Conservation (phyloP, 2,888 invertebrate species). For the Tetragonula carbonaria region DNA sequence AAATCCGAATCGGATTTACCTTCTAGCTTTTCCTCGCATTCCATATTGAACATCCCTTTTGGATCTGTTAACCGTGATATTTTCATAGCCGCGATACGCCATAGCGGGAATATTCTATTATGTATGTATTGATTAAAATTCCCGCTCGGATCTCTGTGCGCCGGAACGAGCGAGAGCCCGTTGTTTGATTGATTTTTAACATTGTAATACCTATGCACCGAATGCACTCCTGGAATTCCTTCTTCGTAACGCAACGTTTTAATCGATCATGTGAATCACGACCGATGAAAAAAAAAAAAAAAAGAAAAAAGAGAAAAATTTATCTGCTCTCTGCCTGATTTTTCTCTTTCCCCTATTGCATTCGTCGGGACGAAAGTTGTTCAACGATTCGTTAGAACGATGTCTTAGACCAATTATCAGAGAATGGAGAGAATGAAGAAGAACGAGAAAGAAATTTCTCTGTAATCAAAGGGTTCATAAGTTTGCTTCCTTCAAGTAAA, state of each 20-base stretch:
- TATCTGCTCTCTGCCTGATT: background rate
- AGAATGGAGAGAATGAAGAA: background rate
- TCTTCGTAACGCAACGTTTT: slow-evolving; percentile 20
- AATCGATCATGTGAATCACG: slow-evolving; percentile 10
- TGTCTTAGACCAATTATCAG: background rate
- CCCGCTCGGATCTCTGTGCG: slow-evolving; percentile 20
- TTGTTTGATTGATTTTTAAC: slow-evolving; percentile 57
- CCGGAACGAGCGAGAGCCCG: background rate
- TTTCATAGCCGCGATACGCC: slow-evolving; percentile 44
- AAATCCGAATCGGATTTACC: slow-evolving; percentile 67
- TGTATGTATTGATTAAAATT: slow-evolving; percentile 58
- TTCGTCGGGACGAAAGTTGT: background rate
- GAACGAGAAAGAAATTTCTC: background rate
- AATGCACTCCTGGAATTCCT: slow-evolving; percentile 22
- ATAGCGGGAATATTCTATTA: slow-evolving; percentile 52
- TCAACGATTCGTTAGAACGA: background rate
- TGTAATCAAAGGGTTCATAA: background rate
- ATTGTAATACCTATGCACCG: slow-evolving; percentile 32
- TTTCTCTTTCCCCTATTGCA: background rate
- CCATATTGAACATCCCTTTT: slow-evolving; percentile 59
- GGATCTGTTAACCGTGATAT: slow-evolving; percentile 53
- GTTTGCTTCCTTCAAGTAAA: background rate
- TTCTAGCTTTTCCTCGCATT: slow-evolving; percentile 58
- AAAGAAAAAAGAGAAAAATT: background rate
- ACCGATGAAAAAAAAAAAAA: background rate